Percentiles rank a stretch among this genome's conserved stretches.
Evolutionary conservation across 2,888 invertebrate species (phyloP).

Genomic region (Drosophila koepferae): DNA sequence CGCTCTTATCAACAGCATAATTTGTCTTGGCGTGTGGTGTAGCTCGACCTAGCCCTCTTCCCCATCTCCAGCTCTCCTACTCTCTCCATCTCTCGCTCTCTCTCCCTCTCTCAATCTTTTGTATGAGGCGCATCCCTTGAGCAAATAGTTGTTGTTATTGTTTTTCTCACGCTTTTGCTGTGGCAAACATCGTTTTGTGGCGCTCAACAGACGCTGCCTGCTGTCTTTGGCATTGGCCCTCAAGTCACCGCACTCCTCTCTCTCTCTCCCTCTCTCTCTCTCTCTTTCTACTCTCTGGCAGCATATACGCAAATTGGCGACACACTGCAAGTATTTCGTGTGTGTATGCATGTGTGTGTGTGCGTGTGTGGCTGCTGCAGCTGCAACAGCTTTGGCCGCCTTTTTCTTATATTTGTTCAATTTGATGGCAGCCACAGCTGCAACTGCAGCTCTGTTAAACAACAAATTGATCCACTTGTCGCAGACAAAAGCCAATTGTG

Average conservation of each 20-base stretch:
- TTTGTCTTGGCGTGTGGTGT: conserved; percentile 73
- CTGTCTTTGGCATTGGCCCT: conserved; percentile 41
- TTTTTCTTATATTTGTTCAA: conserved; percentile 6
- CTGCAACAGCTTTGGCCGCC: conserved; percentile 4
- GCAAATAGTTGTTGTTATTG: conserved; percentile 37
- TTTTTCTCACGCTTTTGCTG: conserved; percentile 54
- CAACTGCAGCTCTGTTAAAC: conserved; percentile 21
- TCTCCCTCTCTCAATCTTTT: conserved; percentile 3
- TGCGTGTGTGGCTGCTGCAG: conserved; percentile 28
- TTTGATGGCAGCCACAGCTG: conserved; percentile 32
- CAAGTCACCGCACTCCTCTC: neutral
- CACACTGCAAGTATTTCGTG: conserved; percentile 27
- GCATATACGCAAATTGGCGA: conserved; percentile 64
- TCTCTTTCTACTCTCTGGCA: neutral
- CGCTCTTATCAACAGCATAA: conserved; percentile 79
- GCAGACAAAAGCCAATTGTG: conserved; percentile 32
- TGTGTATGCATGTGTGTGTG: neutral
- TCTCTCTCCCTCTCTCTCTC: no score
- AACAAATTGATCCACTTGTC: conserved; percentile 72
- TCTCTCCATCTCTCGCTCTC: neutral
- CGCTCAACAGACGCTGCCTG: conserved; percentile 26
- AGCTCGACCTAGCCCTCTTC: conserved; percentile 6
- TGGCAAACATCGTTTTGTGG: conserved; percentile 41
- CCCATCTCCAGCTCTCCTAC: neutral
- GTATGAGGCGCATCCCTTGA: conserved; percentile 28